Evolutionary conservation across 2,113 vertebrate genomes (phyloP).

Genomic region (Platanista minor): DNA sequence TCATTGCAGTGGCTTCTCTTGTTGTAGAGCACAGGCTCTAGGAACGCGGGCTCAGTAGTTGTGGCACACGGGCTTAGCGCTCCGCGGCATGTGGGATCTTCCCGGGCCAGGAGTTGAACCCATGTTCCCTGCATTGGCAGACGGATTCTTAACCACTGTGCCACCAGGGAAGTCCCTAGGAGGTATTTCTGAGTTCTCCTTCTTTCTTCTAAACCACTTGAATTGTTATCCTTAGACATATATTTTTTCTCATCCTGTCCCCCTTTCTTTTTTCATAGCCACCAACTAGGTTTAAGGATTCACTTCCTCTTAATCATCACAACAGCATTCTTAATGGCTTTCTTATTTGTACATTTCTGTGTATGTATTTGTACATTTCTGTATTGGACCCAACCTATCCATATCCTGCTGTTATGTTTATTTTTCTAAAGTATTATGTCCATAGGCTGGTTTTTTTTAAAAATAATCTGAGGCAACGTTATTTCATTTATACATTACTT

Average conservation of each 20-base stretch:
- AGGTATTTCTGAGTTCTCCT: background rate
- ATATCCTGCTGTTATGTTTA: background rate
- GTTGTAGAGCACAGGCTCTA: too few relatives aligned
- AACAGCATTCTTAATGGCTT: background rate
- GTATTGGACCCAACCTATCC: background rate
- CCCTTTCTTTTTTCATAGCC: background rate
- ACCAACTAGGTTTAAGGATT: background rate
- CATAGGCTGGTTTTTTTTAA: background rate
- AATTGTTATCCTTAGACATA: background rate
- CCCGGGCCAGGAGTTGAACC: too few relatives aligned
- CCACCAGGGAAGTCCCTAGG: too few relatives aligned
- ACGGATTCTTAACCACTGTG: too few relatives aligned
- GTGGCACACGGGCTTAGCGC: too few relatives aligned
- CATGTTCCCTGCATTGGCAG: too few relatives aligned
- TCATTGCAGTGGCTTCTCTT: too few relatives aligned
- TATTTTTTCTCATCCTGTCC: background rate
- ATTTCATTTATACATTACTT: background rate
- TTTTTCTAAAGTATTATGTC: background rate
- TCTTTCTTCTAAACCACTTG: background rate
- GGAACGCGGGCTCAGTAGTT: accelerated
- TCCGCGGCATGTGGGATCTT: too few relatives aligned
- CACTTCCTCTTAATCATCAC: background rate
- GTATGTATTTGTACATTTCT: background rate
- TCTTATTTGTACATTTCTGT: background rate
- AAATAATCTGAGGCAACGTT: background rate